Base-by-base conservation (phyloP, 2,113 vertebrate genomes). In the Tachycineta bicolor region DNA sequence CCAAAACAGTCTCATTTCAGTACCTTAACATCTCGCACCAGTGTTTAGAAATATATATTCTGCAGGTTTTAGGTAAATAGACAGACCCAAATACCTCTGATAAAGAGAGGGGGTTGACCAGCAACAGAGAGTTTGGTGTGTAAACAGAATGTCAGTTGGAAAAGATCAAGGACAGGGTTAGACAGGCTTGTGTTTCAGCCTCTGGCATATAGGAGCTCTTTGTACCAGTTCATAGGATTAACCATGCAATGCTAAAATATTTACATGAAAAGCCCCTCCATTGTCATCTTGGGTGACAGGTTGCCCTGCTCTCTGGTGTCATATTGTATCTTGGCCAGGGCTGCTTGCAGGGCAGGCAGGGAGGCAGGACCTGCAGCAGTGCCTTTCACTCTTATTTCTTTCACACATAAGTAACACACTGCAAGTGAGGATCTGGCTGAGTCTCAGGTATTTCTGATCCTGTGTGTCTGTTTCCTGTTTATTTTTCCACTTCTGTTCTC, bases 191-290 rank as follows among this genome's bases (percentile, higher is more conserved):
- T 97, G 90, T 94, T 96, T 97, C 91, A 96, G 85, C 79, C 58
- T 90, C 82, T 96, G 91, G 94, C 47, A 34, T 91, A 39, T 91
- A 39, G 85, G 86, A 96, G 91, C 94, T 78, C 85, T 87, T 97
- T 96, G 93, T 94, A 95, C 78, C 29, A 55, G 44, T 70, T 95
- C 71, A 56, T 78, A 53, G 92, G 93, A 96, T 96, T 95, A 97
- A 94, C 55, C 79, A 90, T 64, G 58, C 89, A 83, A 14, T 91
- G 84, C 78, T 97, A 25, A 97, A 97, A 96, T 98, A 96, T 97
- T 97, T 97, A 95, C 83, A 28, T 87, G 63, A 28, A 43, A 73
- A 92, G 84, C 31, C 76, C 85, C 62, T 90, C 92, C 87, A 24
- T 63, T 41, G 7, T 65, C 80, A 7, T 96, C 95, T 98, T 62